These are phyloP conservation scores for Epinephelus coioides DNA, from an alignment of 2,797 vertebrate genomes.

Conservation along the genomic window DNA sequence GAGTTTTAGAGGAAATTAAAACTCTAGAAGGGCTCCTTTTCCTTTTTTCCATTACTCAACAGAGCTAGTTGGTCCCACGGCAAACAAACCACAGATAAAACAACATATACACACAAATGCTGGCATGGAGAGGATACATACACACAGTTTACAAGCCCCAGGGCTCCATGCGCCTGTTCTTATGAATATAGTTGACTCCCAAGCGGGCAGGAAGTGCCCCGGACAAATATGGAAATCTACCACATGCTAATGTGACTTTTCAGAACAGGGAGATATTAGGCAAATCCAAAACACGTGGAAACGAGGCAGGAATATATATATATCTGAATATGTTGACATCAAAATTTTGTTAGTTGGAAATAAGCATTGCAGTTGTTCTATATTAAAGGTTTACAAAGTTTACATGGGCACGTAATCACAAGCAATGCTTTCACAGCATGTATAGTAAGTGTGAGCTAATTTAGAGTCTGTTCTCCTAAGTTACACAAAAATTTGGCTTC, in stretches of 20 bases:
- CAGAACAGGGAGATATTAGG: conserved; percentile 46
- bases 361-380: not conserved
- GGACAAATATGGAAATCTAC: conserved; percentile 70
- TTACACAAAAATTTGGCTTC: not conserved
- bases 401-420: not conserved
- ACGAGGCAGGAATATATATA: not conserved
- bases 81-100: conserved; percentile 14
- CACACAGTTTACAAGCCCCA: conserved; percentile 20
- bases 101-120: conserved; percentile 12
- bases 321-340: conserved; percentile 24
- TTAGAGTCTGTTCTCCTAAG: not conserved
- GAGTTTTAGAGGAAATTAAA: conserved; percentile 18
- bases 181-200: conserved; percentile 67
- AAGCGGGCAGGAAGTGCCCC: conserved; percentile 46
- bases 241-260: conserved; percentile 82
- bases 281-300: conserved; percentile 21
- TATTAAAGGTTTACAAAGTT: not conserved
- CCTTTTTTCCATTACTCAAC: not conserved
- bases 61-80: not conserved
- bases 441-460: not conserved
- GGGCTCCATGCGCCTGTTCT: conserved; percentile 50
- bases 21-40: conserved; percentile 1
- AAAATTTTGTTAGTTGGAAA: conserved; percentile 27
- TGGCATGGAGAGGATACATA: not conserved
- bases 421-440: not conserved